Conservation (phyloP, 1,140 invertebrate genomes). For the Drosophila tristis region DNA sequence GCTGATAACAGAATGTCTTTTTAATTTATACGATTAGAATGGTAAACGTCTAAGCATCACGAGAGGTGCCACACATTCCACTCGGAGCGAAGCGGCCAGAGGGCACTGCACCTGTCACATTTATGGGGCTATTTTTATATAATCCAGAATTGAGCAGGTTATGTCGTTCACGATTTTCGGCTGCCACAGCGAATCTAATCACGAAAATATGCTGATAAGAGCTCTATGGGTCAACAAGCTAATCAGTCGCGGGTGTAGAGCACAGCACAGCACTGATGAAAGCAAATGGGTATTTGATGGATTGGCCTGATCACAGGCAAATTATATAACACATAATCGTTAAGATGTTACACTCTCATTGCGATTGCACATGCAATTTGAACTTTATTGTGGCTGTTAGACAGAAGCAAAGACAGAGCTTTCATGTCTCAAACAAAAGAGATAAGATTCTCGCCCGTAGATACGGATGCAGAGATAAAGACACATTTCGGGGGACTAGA, state of each 20-base stretch:
- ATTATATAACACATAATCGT: conserved; percentile 11
- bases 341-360: conserved; percentile 43
- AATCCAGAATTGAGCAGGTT: conserved; percentile 39
- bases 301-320: conserved; percentile 5
- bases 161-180: conserved; percentile 3
- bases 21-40: conserved; percentile 48
- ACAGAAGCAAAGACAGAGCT: conserved; percentile 7
- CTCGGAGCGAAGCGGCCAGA: neutral
- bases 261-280: neutral
- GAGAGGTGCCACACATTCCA: conserved; percentile 8
- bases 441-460: conserved; percentile 9
- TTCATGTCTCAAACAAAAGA: conserved; percentile 13
- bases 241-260: conserved; percentile 22
- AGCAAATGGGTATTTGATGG: conserved; percentile 19
- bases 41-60: conserved; percentile 30
- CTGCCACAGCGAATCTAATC: conserved; percentile 31
- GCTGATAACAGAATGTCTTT: conserved; percentile 67
- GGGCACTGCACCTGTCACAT: conserved; percentile 18
- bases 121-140: conserved; percentile 3
- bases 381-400: conserved; percentile 32
- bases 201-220: conserved; percentile 28
- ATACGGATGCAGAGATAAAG: neutral
- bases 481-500: conserved; percentile 17
- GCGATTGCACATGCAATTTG: conserved; percentile 34
- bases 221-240: conserved; percentile 40